These are phyloP conservation scores for Agelastica alni DNA, from an alignment of 2,888 invertebrate genomes.

Conservation along the genomic window DNA sequence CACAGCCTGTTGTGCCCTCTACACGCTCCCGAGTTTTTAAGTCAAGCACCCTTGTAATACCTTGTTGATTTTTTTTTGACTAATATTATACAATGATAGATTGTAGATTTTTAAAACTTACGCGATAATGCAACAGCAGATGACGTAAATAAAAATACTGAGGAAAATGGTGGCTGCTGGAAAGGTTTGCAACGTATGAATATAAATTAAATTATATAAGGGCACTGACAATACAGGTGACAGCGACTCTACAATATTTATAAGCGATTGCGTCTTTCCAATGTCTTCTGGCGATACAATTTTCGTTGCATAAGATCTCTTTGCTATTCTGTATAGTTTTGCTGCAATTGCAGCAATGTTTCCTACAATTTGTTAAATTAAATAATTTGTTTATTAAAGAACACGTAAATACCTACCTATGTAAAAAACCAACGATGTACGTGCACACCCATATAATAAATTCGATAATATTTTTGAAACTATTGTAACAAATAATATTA, in stretches of 20 bases:
- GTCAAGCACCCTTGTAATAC: too few relatives aligned
- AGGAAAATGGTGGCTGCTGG: slow-evolving; percentile 64
- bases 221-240: slow-evolving; percentile 62
- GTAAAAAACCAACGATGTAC: slow-evolving; percentile 49
- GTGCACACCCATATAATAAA: slow-evolving; percentile 51
- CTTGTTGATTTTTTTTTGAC: too few relatives aligned
- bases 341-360: slow-evolving; percentile 47
- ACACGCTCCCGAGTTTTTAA: too few relatives aligned
- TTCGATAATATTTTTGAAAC: slow-evolving; percentile 55
- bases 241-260: slow-evolving; percentile 64
- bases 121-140: slow-evolving; percentile 38
- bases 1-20: too few relatives aligned
- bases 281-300: slow-evolving; percentile 50
- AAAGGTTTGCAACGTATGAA: slow-evolving; percentile 58
- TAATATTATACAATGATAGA: too few relatives aligned
- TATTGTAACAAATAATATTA: slow-evolving; percentile 53
- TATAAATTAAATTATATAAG: slow-evolving; percentile 62
- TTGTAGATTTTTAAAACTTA: slow-evolving; percentile 35
- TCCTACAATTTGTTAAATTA: slow-evolving; percentile 30
- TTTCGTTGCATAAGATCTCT: slow-evolving; percentile 52
- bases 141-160: slow-evolving; percentile 48
- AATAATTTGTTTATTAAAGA: background rate
- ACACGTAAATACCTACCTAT: slow-evolving; percentile 45
- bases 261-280: slow-evolving; percentile 59
- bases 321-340: slow-evolving; percentile 46